Evolutionary conservation across 2,888 invertebrate genomes (phyloP).

Genomic region (Linhomoeus sp.): DNA sequence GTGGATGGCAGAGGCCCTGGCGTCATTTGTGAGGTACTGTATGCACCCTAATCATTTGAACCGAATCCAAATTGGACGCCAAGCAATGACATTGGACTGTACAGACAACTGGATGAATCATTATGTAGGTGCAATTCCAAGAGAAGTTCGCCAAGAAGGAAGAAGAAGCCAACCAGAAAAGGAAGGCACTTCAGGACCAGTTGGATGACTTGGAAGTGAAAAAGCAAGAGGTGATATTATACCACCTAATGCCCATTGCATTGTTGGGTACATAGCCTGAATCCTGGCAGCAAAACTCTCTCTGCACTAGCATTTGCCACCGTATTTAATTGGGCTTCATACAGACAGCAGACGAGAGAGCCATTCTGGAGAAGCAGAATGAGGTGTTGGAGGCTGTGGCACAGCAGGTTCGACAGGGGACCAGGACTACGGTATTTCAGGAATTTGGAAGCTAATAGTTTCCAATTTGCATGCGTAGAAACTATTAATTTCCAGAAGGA

Average conservation of each 20-base stretch:
- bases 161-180: slow-evolving; percentile 7
- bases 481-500: neutral
- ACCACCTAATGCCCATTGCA: too few relatives aligned
- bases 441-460: too few relatives aligned
- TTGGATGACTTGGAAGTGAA: slow-evolving; percentile 3
- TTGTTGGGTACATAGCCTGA: too few relatives aligned
- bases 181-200: slow-evolving; percentile 7
- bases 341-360: neutral
- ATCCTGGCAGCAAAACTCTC: too few relatives aligned
- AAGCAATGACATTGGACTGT: too few relatives aligned
- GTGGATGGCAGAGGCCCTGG: slow-evolving; percentile 15
- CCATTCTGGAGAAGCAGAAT: neutral
- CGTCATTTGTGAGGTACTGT: slow-evolving; percentile 9
- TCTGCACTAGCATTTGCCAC: too few relatives aligned
- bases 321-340: neutral
- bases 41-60: too few relatives aligned
- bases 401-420: neutral
- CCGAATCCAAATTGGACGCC: too few relatives aligned
- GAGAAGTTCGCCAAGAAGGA: slow-evolving; percentile 4
- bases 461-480: neutral
- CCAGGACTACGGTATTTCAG: neutral
- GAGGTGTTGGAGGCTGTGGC: neutral
- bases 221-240: slow-evolving; percentile 3
- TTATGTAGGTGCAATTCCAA: slow-evolving; percentile 13
- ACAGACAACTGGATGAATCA: too few relatives aligned